Evolutionary conservation across 1,140 invertebrate species (phyloP).

Genomic region (Solenopsis invicta): DNA sequence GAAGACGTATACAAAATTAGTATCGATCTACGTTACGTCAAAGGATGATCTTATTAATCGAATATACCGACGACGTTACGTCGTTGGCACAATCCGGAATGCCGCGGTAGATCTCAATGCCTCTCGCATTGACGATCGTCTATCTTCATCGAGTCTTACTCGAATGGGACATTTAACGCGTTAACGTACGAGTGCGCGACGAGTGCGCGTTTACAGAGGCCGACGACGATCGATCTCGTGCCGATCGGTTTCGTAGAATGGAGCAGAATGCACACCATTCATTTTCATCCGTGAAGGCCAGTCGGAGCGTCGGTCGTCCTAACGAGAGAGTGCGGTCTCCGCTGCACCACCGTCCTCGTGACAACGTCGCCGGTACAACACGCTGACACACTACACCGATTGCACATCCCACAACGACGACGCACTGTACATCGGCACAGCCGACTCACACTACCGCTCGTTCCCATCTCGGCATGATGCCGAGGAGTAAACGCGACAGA

Average conservation of each 20-base stretch:
- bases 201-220: constrained; percentile 48
- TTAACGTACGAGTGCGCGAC: constrained; percentile 32
- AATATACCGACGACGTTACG: neutral
- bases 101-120: constrained; percentile 6
- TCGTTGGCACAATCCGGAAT: neutral
- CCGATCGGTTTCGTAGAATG: constrained; percentile 23
- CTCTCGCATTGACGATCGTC: constrained; percentile 11
- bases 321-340: constrained; percentile 55
- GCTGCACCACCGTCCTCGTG: neutral
- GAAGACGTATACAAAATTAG: neutral
- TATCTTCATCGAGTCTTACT: constrained; percentile 30
- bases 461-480: constrained; percentile 27
- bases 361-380: constrained; percentile 23
- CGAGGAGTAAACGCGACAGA: constrained; percentile 9
- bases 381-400: constrained; percentile 62
- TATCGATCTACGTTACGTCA: neutral
- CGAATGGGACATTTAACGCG: constrained; percentile 35
- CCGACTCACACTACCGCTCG: constrained; percentile 35
- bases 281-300: constrained; percentile 76
- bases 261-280: constrained; percentile 77
- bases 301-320: constrained; percentile 68
- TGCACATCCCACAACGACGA: constrained; percentile 61
- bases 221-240: constrained; percentile 43
- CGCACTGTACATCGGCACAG: constrained; percentile 32
- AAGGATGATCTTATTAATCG: neutral